phyloP scores from a whole-genome alignment of 2,888 invertebrate genomes.

The Aphodius granarius region DNA sequence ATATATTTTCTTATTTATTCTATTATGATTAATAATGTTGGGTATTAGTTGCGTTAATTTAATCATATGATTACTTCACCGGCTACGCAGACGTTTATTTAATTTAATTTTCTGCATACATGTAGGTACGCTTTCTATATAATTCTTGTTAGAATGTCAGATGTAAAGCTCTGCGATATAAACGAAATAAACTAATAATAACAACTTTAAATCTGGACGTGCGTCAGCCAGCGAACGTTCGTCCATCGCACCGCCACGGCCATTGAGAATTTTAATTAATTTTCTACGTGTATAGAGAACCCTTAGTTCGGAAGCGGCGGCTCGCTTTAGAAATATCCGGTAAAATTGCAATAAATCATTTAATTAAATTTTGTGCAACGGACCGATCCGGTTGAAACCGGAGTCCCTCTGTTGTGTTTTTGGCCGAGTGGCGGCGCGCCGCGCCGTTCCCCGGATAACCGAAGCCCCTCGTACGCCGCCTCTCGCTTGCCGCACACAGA shows the following conservation, averaged over 20 bases:
- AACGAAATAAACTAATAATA: too few relatives aligned
- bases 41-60: too few relatives aligned
- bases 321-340: background rate
- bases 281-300: background rate
- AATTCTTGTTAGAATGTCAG: too few relatives aligned
- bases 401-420: background rate
- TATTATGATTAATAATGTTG: too few relatives aligned
- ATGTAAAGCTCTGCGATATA: too few relatives aligned
- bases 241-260: background rate
- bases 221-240: background rate
- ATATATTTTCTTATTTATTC: too few relatives aligned
- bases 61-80: too few relatives aligned
- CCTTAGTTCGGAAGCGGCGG: background rate
- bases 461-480: background rate
- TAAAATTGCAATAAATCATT: slow-evolving; percentile 15
- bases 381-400: slow-evolving; percentile 4
- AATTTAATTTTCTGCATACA: too few relatives aligned
- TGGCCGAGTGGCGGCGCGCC: background rate
- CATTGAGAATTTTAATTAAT: slow-evolving; percentile 4
- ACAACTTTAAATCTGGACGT: too few relatives aligned
- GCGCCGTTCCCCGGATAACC: background rate
- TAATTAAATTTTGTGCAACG: slow-evolving; percentile 4
- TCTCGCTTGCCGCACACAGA: background rate
- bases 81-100: too few relatives aligned
- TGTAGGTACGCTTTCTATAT: too few relatives aligned